Conservation (phyloP, 37 sponge, comb jelly and placozoan genomes). For the Cliona cf. orientalis region DNA sequence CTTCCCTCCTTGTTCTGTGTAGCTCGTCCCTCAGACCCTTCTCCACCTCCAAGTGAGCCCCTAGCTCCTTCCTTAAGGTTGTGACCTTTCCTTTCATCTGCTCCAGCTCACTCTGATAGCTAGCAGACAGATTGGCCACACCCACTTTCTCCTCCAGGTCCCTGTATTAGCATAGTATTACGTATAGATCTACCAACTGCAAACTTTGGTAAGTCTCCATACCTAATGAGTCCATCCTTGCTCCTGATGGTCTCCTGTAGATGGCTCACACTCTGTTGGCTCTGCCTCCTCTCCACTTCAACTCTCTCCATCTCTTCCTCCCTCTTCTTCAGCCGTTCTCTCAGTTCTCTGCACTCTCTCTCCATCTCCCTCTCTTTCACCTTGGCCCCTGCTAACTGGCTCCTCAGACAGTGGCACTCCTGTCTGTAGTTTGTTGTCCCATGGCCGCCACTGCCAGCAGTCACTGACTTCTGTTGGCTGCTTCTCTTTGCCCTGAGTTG, state of each 20-base stretch:
- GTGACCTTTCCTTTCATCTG: neutral
- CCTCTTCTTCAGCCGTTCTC: neutral
- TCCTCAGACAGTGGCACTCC: neutral
- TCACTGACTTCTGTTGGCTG: neutral
- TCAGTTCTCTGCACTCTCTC: neutral
- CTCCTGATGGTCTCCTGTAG: conserved; percentile 5
- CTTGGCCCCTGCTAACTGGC: too few species aligned
- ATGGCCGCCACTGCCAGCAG: neutral
- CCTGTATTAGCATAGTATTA: neutral
- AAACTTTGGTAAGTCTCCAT: neutral
- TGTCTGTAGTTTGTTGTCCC: too few species aligned
- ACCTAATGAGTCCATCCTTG: conserved; percentile 17
- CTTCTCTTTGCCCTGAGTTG: conserved; percentile 7
- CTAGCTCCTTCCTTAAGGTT: neutral
- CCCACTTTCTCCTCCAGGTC: neutral
- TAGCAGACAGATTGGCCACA: neutral
- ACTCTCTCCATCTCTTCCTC: neutral
- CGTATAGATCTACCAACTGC: neutral
- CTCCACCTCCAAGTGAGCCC: neutral
- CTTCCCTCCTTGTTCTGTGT: neutral
- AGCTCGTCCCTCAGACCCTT: neutral
- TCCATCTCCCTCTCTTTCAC: neutral
- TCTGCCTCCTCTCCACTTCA: neutral
- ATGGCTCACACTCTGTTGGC: neutral
- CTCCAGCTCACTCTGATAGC: neutral